Evolutionary conservation across 1,140 invertebrate species (phyloP).

Genomic region (Leptestheria dahalacensis): DNA sequence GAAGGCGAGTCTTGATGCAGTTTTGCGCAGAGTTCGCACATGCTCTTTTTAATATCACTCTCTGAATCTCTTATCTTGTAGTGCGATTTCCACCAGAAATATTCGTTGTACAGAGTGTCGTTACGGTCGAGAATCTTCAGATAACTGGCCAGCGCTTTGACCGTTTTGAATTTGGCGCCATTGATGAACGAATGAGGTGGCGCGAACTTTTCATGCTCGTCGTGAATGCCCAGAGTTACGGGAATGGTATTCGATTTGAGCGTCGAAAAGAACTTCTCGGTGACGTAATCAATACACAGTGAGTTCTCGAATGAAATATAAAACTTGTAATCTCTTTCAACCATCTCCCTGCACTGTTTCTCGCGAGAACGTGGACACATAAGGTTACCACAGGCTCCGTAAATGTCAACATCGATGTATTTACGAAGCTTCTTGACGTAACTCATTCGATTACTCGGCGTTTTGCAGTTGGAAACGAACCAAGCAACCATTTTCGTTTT

Average conservation of each 20-base stretch:
- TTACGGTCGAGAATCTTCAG: conserved; percentile 25
- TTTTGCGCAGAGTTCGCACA: conserved; percentile 11
- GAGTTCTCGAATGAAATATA: conserved; percentile 30
- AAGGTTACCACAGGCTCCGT: conserved; percentile 29
- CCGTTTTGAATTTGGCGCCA: conserved; percentile 31
- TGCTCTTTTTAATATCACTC: neutral
- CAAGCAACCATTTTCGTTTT: conserved; percentile 27
- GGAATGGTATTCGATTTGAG: conserved; percentile 27
- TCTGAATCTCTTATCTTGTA: conserved; percentile 6
- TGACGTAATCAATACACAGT: conserved; percentile 28
- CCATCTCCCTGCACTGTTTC: conserved; percentile 16
- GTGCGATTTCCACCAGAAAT: conserved; percentile 28
- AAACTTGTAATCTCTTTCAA: conserved; percentile 24
- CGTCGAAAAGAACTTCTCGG: conserved; percentile 24
- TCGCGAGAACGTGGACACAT: conserved; percentile 18
- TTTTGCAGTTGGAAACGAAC: conserved; percentile 34
- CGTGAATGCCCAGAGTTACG: conserved; percentile 33
- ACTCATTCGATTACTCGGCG: conserved; percentile 25
- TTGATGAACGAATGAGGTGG: conserved; percentile 35
- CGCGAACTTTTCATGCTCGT: conserved; percentile 30
- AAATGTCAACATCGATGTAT: conserved; percentile 34
- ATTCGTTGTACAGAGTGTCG: conserved; percentile 27
- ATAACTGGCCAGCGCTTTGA: conserved; percentile 28
- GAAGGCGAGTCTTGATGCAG: conserved; percentile 5
- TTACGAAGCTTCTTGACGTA: conserved; percentile 29